A percentile compares a stretch with the other conserved stretches of the same genome.
phyloP scores from a whole-genome alignment of 2,888 invertebrate genomes.

The Formica aserva region DNA sequence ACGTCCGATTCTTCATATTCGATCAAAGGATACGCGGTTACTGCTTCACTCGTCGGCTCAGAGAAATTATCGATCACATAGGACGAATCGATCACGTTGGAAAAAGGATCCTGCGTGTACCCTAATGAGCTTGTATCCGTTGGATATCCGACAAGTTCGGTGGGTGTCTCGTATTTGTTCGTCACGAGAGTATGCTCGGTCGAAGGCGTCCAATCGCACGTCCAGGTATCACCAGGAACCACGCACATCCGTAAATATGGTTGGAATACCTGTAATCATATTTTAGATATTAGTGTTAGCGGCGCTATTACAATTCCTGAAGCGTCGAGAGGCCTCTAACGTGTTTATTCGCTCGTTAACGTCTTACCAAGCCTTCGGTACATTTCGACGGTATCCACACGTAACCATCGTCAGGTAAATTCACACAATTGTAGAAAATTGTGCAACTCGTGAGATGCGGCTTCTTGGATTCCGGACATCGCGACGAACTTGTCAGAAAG shows the following conservation, averaged over 20 bases:
- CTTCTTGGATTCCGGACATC: conserved; percentile 80
- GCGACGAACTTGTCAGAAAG: conserved; percentile 68
- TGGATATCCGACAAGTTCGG: conserved; percentile 67
- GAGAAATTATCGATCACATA: conserved; percentile 61
- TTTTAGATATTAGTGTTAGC: conserved; percentile 15
- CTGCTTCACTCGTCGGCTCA: conserved; percentile 48
- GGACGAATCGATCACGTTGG: conserved; percentile 63
- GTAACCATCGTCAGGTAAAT: conserved; percentile 79
- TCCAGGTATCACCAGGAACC: conserved; percentile 79
- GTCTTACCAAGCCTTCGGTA: conserved; percentile 80
- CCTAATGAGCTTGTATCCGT: conserved; percentile 71
- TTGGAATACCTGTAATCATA: conserved; percentile 77
- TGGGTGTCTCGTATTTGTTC: conserved; percentile 60
- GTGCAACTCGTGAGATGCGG: conserved; percentile 81
- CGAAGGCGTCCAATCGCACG: conserved; percentile 68
- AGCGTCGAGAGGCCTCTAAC: neutral
- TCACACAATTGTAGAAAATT: conserved; percentile 82
- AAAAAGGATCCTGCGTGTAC: conserved; percentile 61
- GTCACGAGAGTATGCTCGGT: conserved; percentile 59
- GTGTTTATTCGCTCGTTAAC: conserved; percentile 23
- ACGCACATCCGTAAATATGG: conserved; percentile 81
- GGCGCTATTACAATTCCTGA: neutral
- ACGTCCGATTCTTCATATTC: conserved; percentile 57
- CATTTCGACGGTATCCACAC: conserved; percentile 83
- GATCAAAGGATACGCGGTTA: conserved; percentile 76